Base-by-base conservation (phyloP, 2,888 invertebrate species). In the Diachrysia chrysitis region DNA sequence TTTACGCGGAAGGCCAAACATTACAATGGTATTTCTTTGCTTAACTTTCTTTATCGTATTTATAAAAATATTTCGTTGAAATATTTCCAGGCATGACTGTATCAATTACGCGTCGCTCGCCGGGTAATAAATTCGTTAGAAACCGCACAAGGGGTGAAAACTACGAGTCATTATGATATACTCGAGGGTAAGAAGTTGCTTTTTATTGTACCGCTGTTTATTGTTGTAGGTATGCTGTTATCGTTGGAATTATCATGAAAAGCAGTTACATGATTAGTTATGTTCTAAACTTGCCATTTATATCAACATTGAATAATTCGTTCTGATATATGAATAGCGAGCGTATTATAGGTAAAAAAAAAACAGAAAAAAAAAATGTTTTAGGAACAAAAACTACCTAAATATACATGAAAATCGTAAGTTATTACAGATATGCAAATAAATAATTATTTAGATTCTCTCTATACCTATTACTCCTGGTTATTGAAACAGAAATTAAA, bases 141-240 rank as follows among this genome's bases (percentile, higher is more conserved):
- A 74, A 76, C 67, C 64, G 76, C 69, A 73, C 76, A 86, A 78
- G 82, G 91, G 92, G 92, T 83, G 86, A 85, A 89, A 91, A 87
- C 86, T 85, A 89, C 91, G 74, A 91, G 92, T 92, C 92, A 92
- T 89, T 78, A 80, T 76, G 76, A 76, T 64, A 70, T 62, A 69
- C 69, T 71, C 63, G 64, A 53, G 76, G 76, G 82, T 63, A 71
- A 71, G 60, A 56, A 66, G 65, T 79, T 68, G 69, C 58, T 72
- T 78, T 81, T 82, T 81, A 78, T 80, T 83, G 73, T 71, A 37
- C 58, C 60, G 61, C 60, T 70, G 73, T 72, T 73, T 73, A 69
- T 76, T 78, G 71, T 76, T 78, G 71, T 66, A 42, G 21, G 19
- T 66, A 25, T n/a, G 65, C 51, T 54, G 19, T 59, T 65, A 58